Conservation (phyloP, 2,113 vertebrate species). For the Pogona vitticeps region DNA sequence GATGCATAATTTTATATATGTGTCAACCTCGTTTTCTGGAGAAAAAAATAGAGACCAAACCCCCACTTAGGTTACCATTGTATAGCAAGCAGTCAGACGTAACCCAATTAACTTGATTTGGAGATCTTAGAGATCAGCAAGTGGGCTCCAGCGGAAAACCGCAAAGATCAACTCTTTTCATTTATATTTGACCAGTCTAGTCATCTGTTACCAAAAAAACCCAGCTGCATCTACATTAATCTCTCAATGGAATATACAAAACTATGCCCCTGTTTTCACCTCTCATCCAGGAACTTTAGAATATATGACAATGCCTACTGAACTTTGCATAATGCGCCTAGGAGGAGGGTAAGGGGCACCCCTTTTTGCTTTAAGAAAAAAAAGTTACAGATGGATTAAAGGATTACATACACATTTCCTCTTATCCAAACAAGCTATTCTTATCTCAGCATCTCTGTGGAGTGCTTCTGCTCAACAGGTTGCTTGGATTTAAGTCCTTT, state of each 20-base stretch:
- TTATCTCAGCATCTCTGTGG: not conserved
- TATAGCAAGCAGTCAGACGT: slow-evolving; percentile 59
- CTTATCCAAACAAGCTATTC: slow-evolving; percentile 5
- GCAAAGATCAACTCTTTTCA: slow-evolving; percentile 31
- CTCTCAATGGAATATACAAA: slow-evolving; percentile 2
- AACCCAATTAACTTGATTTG: slow-evolving; percentile 65
- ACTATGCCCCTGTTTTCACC: slow-evolving; percentile 7
- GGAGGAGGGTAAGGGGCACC: not conserved
- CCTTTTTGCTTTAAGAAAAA: not conserved
- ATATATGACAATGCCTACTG: not conserved
- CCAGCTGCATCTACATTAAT: not conserved
- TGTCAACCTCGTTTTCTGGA: slow-evolving; percentile 64
- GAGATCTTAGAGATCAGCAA: slow-evolving; percentile 62
- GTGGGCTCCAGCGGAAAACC: slow-evolving; percentile 42
- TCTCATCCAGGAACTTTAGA: rapidly evolving
- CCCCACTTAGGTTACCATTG: slow-evolving; percentile 55
- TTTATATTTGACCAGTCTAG: slow-evolving; percentile 6
- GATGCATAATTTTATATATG: slow-evolving; percentile 68
- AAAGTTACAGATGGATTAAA: not conserved
- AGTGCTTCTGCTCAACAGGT: not conserved
- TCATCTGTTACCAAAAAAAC: slow-evolving; percentile 36
- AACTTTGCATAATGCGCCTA: not conserved
- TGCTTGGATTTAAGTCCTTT: not conserved
- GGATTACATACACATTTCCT: not conserved
- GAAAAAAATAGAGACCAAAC: slow-evolving; percentile 53